Base-by-base conservation (phyloP, 2,113 vertebrate genomes). In the Orthonyx spaldingii region DNA sequence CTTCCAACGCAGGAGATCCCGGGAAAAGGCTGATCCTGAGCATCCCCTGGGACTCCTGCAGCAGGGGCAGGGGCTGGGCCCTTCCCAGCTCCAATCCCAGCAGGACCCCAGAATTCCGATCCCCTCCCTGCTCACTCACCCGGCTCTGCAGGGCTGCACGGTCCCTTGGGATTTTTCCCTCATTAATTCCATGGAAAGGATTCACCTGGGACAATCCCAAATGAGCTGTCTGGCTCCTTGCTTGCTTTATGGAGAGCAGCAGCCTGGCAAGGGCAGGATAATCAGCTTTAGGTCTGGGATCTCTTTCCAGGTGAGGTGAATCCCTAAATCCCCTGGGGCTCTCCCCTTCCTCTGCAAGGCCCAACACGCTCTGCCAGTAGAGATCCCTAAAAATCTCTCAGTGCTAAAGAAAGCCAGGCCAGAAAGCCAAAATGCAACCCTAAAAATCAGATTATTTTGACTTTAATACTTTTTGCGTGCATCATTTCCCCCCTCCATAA, bases 31-130 rank as follows among this genome's bases (percentile, higher is more conserved):
- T 61, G 46, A 35, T 53, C 35, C 20, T 55, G 72, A 78, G 30
- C 32, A 46, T 5, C 3, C 1, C 14, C 52, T 26, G 44, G 23
- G 32, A 24, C 24, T 8, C 27, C 13, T 33, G 33, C 1, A 4
- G 19, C 49, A 52, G 39, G 15, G 64, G 17, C 33, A 79, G 74
- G 37, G 65, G 35, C 27, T 35, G 44, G 57, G 20, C 42, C 32
- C 64, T 78, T 16, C 27, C 59, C 3, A 3, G n/a, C 14, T n/a
- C n/a, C 21, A 41, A 35, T 7, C 16, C 28, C 59, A 39, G 7
- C 41, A 28, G 0, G 1, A 41, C 22, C 39, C 50, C 33, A 11
- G 41, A 68, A 68, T 11, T 17, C 24, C 50, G 41, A 23, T 5
- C 2, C 1, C 18, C 13, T 18, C 28, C 18, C 80, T 72, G 4